Base-by-base conservation (phyloP, 2,113 vertebrate species). In the Strix uralensis region DNA sequence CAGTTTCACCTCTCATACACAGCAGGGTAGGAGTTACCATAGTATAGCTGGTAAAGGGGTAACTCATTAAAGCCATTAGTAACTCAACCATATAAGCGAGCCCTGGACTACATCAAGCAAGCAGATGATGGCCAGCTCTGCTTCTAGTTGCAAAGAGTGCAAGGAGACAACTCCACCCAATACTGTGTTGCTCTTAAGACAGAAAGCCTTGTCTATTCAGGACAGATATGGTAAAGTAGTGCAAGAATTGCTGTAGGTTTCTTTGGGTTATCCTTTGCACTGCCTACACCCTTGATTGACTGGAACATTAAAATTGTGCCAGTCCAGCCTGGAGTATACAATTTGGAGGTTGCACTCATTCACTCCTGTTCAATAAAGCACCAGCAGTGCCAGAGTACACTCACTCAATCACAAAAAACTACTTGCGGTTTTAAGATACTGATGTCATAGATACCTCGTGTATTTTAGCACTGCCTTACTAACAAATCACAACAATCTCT, bases 401-500 rank as follows among this genome's bases (percentile, higher is more conserved):
- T 51, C 2, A 1, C 42, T 51, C 55, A 47, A 34, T 5, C 74
- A 54, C 69, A 91, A 66, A 75, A 73, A 65, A 3, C 27, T 30
- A 84, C 51, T 25, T 47, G 30, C 34, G 46, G 13, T 40, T 75
- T 90, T 58, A 86, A 88, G 63, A 71, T 40, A 36, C 36, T 44
- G 75, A 81, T 95, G 63, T 59, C 79, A 70, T 8, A 89, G 79
- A 71, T 74, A 91, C 44, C 65, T 34, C 54, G 9, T 20, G 44
- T 86, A 67, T 69, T 90, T 91, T 63, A 86, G 59, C 2, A 1
- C 51, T 61, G 67, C 80, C 59, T 83, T n/a, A 38, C 86, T 62
- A 81, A 89, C 75, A 92, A 92, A 90, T 92, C 66, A 72, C 78
- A 92, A 63, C 75, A 88, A 88, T 80, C 82, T 86, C 90, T 71